Conservation (phyloP, 2,113 vertebrate species). For the Athene noctua region DNA sequence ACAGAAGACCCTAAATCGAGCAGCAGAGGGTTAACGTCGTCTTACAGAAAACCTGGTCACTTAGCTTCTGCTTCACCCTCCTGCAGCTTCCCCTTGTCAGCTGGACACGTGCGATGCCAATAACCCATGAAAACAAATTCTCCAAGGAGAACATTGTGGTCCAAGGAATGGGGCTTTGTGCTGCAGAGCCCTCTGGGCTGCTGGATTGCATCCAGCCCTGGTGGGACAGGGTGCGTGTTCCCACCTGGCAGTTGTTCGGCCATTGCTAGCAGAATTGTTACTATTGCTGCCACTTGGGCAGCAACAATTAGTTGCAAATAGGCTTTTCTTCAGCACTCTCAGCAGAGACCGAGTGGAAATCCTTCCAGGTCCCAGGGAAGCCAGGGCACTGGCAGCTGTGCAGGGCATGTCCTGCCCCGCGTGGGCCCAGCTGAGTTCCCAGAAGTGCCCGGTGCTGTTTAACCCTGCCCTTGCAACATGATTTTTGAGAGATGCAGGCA, state of each 20-base stretch:
- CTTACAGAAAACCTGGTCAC: background rate
- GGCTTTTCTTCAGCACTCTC: background rate
- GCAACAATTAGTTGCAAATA: background rate
- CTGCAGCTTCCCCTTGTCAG: background rate
- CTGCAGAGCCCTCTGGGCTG: background rate
- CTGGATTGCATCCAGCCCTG: background rate
- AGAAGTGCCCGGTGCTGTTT: background rate
- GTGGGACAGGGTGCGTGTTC: background rate
- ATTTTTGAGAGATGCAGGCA: background rate
- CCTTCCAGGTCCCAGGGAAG: background rate
- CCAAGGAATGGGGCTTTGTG: background rate
- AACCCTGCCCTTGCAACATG: accelerated
- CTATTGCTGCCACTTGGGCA: accelerated
- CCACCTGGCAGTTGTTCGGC: background rate
- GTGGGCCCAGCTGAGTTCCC: background rate
- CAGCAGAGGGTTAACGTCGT: background rate
- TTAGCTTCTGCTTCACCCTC: background rate
- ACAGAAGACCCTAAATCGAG: accelerated
- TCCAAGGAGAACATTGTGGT: background rate
- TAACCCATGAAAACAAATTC: background rate
- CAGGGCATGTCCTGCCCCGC: background rate
- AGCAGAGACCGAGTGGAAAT: background rate
- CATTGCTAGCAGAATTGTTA: background rate
- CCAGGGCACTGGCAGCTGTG: background rate
- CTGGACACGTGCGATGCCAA: background rate